phyloP scores from a whole-genome alignment of 2,113 vertebrate genomes.

The Agapornis roseicollis region DNA sequence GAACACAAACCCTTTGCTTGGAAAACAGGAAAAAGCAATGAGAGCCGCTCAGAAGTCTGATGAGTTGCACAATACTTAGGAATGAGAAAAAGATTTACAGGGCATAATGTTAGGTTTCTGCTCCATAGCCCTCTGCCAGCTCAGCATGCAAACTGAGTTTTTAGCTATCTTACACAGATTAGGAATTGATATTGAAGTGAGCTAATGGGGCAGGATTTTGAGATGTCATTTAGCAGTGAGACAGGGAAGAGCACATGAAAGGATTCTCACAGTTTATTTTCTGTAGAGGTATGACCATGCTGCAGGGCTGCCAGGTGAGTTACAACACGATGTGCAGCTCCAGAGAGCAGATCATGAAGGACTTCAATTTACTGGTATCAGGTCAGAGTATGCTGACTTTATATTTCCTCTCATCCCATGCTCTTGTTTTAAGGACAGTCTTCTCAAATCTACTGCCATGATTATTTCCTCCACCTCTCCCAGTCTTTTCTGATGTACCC shows the following conservation, averaged over 20 bases:
- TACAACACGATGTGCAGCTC: not conserved
- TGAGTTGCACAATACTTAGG: not conserved
- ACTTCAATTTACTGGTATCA: not conserved
- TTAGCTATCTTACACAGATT: not conserved
- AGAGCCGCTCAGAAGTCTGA: not conserved
- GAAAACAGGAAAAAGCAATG: slow-evolving; percentile 46
- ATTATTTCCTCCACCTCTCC: not conserved
- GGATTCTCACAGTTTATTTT: not conserved
- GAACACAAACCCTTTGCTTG: slow-evolving; percentile 33
- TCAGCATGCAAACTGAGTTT: not conserved
- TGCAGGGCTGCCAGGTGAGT: not conserved
- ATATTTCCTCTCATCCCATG: not conserved
- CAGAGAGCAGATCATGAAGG: not conserved
- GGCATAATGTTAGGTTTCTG: not conserved
- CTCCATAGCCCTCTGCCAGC: not conserved
- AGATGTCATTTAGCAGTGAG: not conserved
- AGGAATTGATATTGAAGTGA: not conserved
- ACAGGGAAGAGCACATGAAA: not conserved
- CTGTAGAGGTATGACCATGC: not conserved
- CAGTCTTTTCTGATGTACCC: not conserved
- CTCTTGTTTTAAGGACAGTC: not conserved
- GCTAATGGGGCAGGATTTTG: not conserved
- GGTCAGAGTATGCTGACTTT: not conserved
- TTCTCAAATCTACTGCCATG: not conserved
- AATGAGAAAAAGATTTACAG: not conserved